Evolutionary conservation across 2,888 invertebrate species (phyloP).

Genomic region (Geophilus truncorum): DNA sequence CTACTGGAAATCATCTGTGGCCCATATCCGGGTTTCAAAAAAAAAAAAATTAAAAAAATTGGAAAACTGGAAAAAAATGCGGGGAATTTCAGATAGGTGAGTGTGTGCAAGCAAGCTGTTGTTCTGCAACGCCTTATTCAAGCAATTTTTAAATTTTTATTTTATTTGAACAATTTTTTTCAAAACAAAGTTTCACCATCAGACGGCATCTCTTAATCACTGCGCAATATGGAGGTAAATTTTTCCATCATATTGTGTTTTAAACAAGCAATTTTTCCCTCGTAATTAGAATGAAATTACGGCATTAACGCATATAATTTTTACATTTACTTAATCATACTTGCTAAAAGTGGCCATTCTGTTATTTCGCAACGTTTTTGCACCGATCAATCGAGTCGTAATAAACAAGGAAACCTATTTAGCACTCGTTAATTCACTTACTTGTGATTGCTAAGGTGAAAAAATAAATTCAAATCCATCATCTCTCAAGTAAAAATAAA

Average conservation of each 20-base stretch:
- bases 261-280: background rate
- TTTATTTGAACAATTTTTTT: no score
- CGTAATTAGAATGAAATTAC: background rate
- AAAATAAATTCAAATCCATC: background rate
- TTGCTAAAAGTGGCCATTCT: background rate
- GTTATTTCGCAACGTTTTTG: background rate
- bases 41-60: background rate
- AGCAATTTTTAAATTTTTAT: background rate
- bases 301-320: background rate
- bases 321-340: background rate
- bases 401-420: no score
- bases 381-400: no score
- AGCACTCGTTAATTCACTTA: no score
- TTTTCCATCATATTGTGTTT: background rate
- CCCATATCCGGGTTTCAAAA: background rate
- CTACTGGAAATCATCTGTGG: background rate
- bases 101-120: background rate
- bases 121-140: background rate
- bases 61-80: no score
- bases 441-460: background rate
- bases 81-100: background rate
- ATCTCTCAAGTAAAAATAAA: background rate
- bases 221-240: no score
- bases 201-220: background rate
- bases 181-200: background rate